Evolutionary conservation across 1,140 invertebrate genomes (phyloP), one percentile per base, ranked within the genome.

Genomic region (Tenebrio molitor): DNA sequence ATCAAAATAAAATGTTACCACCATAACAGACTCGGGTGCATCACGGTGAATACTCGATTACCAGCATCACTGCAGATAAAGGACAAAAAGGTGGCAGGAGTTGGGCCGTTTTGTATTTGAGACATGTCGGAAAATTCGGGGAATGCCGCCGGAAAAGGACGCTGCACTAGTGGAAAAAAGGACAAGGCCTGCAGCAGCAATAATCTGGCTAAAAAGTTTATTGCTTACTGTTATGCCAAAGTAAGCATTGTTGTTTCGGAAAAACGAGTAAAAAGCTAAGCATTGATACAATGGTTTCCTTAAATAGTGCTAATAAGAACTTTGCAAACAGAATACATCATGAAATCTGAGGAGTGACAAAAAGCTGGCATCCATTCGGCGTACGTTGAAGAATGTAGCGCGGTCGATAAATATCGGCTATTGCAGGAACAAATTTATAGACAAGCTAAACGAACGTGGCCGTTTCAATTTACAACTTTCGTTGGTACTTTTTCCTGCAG

Each of bases 281-380:
- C 76, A 75, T 77, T 77, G 74, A 77, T 66, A 75, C 76, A 77
- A 77, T 77, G 76, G 71, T 73, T 74, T 74, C 76, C 74, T 74
- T 79, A 79, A 79, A 79, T 75, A 77, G 78, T 73, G 71, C 76
- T 79, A 79, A 79, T 79, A 79, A 77, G 76, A 72, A 62, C 68
- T 76, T 77, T 75, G 74, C 74, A 76, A 66, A 74, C 74, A 76
- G 78, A 77, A 77, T 77, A 77, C 78, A 74, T 79, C 75, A 76
- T 76, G 76, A 79, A 79, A 79, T 77, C 78, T 79, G 78, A 76
- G 66, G 74, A 76, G 39, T 65, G 39, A 63, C 76, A 77, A 77
- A 77, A 77, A 77, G 62, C 58, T 29, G 73, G 73, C 78, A 79
- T 77, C 76, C 72, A 65, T 74, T 69, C 70, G 74, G 53, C 62